Base-by-base conservation (phyloP, 2,797 vertebrate genomes). In the Benthosema pterotum region DNA sequence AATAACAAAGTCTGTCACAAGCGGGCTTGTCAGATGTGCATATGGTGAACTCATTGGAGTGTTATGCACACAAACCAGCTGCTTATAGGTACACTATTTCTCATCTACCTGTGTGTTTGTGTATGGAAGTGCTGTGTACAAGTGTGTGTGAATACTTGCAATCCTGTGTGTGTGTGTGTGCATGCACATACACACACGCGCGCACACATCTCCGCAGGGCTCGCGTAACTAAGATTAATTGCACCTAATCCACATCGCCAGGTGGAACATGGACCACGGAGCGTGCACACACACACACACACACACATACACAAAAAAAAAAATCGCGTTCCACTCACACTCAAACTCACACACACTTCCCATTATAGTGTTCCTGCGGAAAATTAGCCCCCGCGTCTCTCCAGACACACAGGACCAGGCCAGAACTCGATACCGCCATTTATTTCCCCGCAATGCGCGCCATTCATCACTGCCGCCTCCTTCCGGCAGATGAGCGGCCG, bases 141-240 rank as follows among this genome's bases (percentile, higher is more conserved):
- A 38, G 8, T 38, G 32, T 32, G 32, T 32, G 32, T 32, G 32
- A 11, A 15, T 46, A 14, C 72, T 58, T 52, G 65, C 52, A 22
- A 0, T 45, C 11, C 18, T 19, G 42, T 38, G 65, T 52, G 63
- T 77, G 49, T 76, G 49, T 72, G 43, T 46, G 43, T 22, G 22
- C 22, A 25, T 5, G 22, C 22, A 25, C 22, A 22, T 4, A 22
- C 22, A 25, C 22, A 5, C 45, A 3, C 45, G 75, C 32, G 2
- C 32, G 8, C 32, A 38, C 7, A 8, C 62, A 69, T 65, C 77
- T 80, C 83, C 14, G 52, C 82, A 64, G 84, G 80, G 71, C 85
- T 89, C 76, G 78, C 88, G 89, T 91, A 92, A 93, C 89, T 79
- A 91, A 92, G 90, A 93, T 91, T 91, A 93, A 92, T 91, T 90